Conservation (phyloP, 2,888 invertebrate genomes). For the Sipha maydis region DNA sequence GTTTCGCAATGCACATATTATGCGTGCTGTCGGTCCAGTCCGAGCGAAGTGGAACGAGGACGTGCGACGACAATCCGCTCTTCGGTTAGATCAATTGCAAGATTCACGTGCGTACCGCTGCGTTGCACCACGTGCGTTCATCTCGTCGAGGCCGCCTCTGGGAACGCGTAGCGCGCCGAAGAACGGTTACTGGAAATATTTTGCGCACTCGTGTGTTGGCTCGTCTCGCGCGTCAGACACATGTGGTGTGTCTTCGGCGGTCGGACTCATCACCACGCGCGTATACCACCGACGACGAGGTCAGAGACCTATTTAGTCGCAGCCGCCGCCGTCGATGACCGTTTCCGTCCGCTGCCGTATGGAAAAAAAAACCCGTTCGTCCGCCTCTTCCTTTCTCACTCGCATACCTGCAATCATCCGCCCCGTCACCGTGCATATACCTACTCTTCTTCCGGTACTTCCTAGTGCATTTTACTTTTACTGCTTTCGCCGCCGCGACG, state of each 20-base stretch:
- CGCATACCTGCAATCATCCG: slow-evolving; percentile 9
- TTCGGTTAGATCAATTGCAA: slow-evolving; percentile 19
- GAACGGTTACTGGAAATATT: neutral
- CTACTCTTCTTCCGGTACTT: slow-evolving; percentile 27
- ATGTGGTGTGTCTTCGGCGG: neutral
- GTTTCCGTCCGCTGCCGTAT: slow-evolving; percentile 20
- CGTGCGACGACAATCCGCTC: slow-evolving; percentile 2
- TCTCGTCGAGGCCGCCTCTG: neutral
- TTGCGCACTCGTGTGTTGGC: neutral
- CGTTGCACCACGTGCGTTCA: neutral
- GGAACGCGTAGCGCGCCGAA: too few species aligned
- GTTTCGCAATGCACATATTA: neutral
- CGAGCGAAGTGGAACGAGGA: slow-evolving; percentile 57
- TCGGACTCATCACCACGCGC: neutral
- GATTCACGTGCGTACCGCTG: neutral
- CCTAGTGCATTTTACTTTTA: neutral
- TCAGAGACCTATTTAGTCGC: slow-evolving; percentile 42
- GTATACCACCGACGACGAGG: slow-evolving; percentile 5
- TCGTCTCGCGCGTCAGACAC: neutral
- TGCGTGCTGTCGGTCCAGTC: neutral
- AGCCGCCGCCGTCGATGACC: neutral
- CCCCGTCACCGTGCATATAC: neutral
- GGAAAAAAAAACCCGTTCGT: slow-evolving; percentile 26
- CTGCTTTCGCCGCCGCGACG: too few species aligned
- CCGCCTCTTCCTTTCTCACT: slow-evolving; percentile 33